Conservation (phyloP, 2,888 invertebrate genomes). For the Parnassius orleans region DNA sequence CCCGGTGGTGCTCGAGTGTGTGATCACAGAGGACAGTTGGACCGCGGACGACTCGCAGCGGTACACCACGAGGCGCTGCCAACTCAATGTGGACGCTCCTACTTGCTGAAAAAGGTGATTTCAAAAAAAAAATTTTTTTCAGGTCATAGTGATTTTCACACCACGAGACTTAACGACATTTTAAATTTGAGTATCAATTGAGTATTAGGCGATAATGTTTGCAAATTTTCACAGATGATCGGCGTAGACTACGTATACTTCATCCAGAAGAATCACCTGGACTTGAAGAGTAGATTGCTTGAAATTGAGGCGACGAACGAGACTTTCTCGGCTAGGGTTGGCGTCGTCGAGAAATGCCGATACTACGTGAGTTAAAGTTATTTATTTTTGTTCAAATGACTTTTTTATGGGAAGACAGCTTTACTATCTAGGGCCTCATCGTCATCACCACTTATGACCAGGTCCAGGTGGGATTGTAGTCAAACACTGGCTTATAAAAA, state of each 20-base stretch:
- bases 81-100: conserved; percentile 97
- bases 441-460: no score
- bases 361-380: conserved; percentile 86
- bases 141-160: no score
- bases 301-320: conserved; percentile 96
- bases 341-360: conserved; percentile 92
- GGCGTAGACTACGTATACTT: conserved; percentile 96
- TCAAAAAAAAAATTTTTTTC: neutral
- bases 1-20: conserved; percentile 95
- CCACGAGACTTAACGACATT: no score
- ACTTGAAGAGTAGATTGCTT: conserved; percentile 87
- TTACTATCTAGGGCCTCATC: no score
- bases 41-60: conserved; percentile 89
- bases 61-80: conserved; percentile 91
- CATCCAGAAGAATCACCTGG: conserved; percentile 93
- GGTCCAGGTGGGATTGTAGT: no score
- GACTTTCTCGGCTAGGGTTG: conserved; percentile 91
- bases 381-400: no score
- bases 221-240: conserved; percentile 84
- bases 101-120: conserved; percentile 93
- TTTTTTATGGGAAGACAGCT: no score
- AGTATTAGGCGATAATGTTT: no score
- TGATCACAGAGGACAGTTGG: conserved; percentile 88
- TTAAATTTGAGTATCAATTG: no score
- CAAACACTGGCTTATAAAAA: no score